Base-by-base conservation (phyloP, 2,113 vertebrate genomes). In the Steatornis caripensis region DNA sequence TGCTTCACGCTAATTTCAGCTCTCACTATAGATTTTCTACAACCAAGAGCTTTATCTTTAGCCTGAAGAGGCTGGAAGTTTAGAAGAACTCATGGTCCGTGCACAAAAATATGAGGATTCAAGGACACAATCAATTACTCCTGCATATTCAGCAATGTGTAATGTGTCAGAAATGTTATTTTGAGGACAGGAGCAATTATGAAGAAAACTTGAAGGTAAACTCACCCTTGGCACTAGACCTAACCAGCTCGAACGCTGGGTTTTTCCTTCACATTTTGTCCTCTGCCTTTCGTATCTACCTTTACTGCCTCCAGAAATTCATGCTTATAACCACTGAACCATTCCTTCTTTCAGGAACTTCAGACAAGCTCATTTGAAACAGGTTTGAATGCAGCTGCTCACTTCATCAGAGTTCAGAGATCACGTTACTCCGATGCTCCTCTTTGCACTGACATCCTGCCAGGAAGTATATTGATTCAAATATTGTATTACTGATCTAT, bases 401-500 rank as follows among this genome's bases (percentile, higher is more conserved):
- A 30, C 12, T 55, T 77, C 39, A 76, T 75, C 60, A 34, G 77
- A 54, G 5, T 54, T 80, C 85, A 68, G 79, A 54, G 79, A 89
- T 96, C 89, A 36, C 65, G 69, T 96, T 95, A 66, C 89, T 69
- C 45, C 61, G 78, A 15, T 8, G 21, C 61, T 93, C 82, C 30
- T 89, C 81, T 88, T 92, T 77, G 26, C 53, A 87, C 60, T 90
- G 96, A 87, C 79, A 89, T 46, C 45, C 58, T 86, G 75, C 70
- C 90, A 95, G 54, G 43, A 94, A 94, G 53, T 60, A 77, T 70
- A 96, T 70, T 66, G 94, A 97, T 92, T 95, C 96, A 95, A 96
- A 97, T 95, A 96, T 51, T 95, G 60, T 88, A 87, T 95, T 94
- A 85, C 89, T 83, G 90, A 91, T 76, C 82, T 77, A 81, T 17